Conservation (phyloP, 2,113 vertebrate species). For the Carettochelys insculpta region DNA sequence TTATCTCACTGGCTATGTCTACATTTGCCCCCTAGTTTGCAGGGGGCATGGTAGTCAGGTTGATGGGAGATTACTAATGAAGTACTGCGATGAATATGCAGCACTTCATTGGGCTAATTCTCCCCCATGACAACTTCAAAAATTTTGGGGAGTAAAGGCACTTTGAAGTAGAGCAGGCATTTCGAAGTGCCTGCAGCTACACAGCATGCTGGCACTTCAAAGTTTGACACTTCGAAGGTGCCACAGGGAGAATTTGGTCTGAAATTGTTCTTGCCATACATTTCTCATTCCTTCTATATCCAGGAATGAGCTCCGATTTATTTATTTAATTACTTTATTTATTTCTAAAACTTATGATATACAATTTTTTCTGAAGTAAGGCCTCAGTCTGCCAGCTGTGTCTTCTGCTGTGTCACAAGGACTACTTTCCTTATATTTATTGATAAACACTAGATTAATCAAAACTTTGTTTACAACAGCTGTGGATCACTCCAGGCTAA, state of each 20-base stretch:
- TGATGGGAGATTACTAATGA: no score
- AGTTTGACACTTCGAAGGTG: no score
- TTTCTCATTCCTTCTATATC: background rate
- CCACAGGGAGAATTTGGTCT: background rate
- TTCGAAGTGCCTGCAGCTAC: no score
- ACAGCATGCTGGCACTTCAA: no score
- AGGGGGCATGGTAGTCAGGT: no score
- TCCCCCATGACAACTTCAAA: no score
- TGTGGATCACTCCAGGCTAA: background rate
- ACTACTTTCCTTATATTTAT: background rate
- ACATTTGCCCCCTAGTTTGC: no score
- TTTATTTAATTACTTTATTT: no score
- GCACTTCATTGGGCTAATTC: no score
- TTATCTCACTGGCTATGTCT: background rate
- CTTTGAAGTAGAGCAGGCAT: no score
- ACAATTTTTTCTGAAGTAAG: background rate
- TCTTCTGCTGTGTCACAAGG: background rate
- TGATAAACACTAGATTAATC: background rate
- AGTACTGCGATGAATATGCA: no score
- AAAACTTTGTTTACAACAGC: background rate
- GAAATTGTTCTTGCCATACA: background rate
- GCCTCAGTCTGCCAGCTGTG: background rate
- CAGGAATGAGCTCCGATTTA: background rate
- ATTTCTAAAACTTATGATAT: background rate
- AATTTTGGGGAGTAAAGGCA: no score